These are phyloP conservation scores for Mesoclemmys tuberculata DNA, from an alignment of 2,113 vertebrate species.

Conservation along the genomic window DNA sequence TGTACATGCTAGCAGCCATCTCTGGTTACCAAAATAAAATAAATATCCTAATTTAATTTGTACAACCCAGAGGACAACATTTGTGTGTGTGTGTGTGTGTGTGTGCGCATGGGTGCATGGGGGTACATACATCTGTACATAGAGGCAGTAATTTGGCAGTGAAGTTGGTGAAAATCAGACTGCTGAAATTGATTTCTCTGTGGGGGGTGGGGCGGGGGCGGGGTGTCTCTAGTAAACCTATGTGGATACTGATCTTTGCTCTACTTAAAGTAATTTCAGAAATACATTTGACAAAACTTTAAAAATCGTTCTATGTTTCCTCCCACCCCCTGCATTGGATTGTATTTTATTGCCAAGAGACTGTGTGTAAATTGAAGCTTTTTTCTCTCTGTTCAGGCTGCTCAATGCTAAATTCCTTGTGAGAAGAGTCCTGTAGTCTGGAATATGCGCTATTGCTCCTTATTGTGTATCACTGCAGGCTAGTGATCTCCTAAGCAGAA, in stretches of 20 bases:
- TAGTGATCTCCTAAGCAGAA: neutral
- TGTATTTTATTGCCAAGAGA: neutral
- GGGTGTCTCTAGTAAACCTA: fast-evolving
- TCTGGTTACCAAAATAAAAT: neutral
- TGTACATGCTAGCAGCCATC: neutral
- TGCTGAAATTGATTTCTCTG: fast-evolving
- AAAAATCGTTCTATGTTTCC: neutral
- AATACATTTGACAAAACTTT: fast-evolving
- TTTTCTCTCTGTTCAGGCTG: neutral
- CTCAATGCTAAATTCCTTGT: fast-evolving
- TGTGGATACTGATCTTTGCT: fast-evolving
- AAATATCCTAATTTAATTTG: neutral
- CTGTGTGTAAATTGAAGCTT: fast-evolving
- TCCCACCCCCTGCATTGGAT: fast-evolving
- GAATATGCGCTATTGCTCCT: fast-evolving
- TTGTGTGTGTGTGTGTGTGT: fast-evolving
- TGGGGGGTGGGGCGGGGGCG: neutral
- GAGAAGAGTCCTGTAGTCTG: neutral
- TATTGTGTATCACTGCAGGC: neutral
- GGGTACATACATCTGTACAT: neutral
- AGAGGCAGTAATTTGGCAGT: neutral
- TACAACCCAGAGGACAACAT: neutral
- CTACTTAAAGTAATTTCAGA: neutral
- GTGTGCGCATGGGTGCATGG: fast-evolving
- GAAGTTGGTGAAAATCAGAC: neutral